phyloP scores from a whole-genome alignment of 1,140 invertebrate genomes.

The Lamellibrachia luymesi region DNA sequence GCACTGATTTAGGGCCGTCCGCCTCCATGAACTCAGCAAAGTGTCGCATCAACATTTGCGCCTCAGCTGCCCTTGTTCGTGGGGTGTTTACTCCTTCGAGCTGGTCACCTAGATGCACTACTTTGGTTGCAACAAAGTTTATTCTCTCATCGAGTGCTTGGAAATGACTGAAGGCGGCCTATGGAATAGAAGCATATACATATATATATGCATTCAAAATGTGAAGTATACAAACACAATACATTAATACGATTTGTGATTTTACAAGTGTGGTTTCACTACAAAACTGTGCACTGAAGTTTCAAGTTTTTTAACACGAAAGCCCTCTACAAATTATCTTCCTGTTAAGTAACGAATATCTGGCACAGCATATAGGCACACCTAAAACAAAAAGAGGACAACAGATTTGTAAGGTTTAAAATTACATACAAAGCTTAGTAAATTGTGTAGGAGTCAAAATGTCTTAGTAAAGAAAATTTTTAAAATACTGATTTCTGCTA shows the following conservation, averaged over 20 bases:
- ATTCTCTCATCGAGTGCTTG: conserved; percentile 93
- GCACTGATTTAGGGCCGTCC: conserved; percentile 78
- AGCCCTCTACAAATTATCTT: neutral
- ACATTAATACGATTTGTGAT: no score
- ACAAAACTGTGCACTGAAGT: neutral
- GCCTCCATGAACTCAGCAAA: conserved; percentile 89
- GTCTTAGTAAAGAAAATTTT: neutral
- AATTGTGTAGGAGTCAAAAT: neutral
- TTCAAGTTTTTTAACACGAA: neutral
- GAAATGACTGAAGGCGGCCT: conserved; percentile 81
- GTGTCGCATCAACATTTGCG: conserved; percentile 89
- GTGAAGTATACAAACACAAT: no score
- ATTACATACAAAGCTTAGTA: neutral
- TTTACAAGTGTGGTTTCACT: neutral
- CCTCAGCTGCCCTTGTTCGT: conserved; percentile 87
- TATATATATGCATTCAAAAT: neutral
- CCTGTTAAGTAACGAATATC: neutral
- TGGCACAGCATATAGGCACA: neutral
- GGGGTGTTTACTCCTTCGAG: conserved; percentile 95
- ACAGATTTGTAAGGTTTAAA: neutral
- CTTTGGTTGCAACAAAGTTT: conserved; percentile 94
- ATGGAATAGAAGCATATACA: conserved; percentile 43
- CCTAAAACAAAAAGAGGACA: neutral
- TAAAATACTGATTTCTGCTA: neutral
- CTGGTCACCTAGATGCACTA: conserved; percentile 95